phyloP scores from a whole-genome alignment of 2,888 invertebrate species.

The Ommatoiulus sabulosus region DNA sequence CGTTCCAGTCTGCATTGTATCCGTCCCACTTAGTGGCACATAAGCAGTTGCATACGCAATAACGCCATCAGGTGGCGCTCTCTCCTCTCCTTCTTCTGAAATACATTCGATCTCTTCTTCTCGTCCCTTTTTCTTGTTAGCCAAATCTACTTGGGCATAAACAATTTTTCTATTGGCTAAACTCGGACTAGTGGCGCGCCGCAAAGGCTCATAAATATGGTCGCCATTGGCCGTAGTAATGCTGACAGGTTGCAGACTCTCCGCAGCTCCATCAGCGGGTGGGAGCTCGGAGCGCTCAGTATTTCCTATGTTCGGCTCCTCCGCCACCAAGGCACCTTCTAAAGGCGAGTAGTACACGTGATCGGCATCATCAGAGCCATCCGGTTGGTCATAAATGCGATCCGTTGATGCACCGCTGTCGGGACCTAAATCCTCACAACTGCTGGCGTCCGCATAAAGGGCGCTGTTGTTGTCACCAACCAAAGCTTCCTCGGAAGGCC shows the following conservation, averaged over 20 bases:
- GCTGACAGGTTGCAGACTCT: background rate
- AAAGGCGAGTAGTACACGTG: conserved; percentile 55
- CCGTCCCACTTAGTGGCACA: background rate
- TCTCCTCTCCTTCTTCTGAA: background rate
- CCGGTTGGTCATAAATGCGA: conserved; percentile 53
- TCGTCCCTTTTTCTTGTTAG: conserved; percentile 39
- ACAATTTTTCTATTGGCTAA: conserved; percentile 9
- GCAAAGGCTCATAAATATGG: conserved; percentile 55
- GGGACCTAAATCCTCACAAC: conserved; percentile 24
- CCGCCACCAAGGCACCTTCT: background rate
- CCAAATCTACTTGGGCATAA: conserved; percentile 54
- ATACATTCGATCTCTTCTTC: conserved; percentile 9
- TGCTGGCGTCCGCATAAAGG: conserved; percentile 55
- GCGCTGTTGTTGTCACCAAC: conserved; percentile 49
- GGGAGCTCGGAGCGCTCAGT: conserved; percentile 54
- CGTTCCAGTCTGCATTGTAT: background rate
- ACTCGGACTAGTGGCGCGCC: conserved; percentile 54
- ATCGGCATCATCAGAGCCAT: conserved; percentile 54
- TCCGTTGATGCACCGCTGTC: background rate
- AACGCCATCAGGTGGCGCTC: conserved; percentile 51
- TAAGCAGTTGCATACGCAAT: conserved; percentile 49
- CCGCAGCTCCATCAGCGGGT: conserved; percentile 55
- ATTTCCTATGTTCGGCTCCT: background rate
- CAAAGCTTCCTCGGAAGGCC: conserved; percentile 52
- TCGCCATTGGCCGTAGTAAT: conserved; percentile 46